Evolutionary conservation across 2,797 vertebrate species (phyloP).

Genomic region (Catamblyrhynchus diadema): DNA sequence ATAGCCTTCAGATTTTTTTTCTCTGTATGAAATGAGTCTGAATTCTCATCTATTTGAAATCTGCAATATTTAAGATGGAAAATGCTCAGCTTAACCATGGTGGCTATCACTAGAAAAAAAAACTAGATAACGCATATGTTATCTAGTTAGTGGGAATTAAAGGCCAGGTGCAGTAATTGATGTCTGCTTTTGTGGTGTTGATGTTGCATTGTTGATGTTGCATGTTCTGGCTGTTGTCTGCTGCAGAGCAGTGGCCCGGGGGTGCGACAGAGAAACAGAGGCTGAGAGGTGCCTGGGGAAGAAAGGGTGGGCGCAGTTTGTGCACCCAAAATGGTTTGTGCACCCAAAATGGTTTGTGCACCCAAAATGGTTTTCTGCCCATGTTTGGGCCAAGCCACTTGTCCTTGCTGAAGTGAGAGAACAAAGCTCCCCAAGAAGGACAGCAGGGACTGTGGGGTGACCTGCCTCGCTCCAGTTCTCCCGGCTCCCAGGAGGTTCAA

Average conservation of each 20-base stretch:
- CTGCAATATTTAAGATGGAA: background rate
- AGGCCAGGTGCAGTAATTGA: background rate
- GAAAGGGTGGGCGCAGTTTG: fast-evolving
- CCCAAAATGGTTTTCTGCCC: background rate
- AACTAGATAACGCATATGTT: background rate
- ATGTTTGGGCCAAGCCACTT: background rate
- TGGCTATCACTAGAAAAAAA: background rate
- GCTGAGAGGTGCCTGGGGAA: background rate
- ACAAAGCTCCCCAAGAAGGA: background rate
- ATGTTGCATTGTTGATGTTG: background rate
- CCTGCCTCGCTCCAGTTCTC: background rate
- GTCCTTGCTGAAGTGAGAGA: background rate
- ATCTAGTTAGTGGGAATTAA: background rate
- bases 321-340: background rate
- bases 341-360: background rate
- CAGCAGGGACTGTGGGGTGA: background rate
- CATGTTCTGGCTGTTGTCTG: background rate
- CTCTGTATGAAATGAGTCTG: background rate
- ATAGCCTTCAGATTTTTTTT: background rate
- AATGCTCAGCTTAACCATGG: background rate
- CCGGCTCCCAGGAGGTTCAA: background rate
- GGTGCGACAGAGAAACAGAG: fast-evolving
- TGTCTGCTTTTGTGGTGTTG: background rate
- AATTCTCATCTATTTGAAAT: background rate
- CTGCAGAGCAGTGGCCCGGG: fast-evolving